Evolutionary conservation across 2,113 vertebrate genomes (phyloP).

Genomic region (Chlamydotis undulata): DNA sequence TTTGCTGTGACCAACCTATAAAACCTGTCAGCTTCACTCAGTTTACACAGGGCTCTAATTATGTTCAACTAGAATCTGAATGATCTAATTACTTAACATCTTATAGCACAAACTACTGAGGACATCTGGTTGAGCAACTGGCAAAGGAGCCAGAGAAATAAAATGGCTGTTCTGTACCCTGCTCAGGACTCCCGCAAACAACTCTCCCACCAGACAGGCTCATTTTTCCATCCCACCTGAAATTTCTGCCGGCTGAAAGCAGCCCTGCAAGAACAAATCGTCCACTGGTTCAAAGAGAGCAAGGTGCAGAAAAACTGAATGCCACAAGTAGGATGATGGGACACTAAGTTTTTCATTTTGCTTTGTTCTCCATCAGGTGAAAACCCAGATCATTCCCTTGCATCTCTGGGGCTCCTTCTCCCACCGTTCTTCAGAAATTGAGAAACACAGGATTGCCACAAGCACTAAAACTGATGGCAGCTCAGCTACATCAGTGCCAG

Average conservation of each 20-base stretch:
- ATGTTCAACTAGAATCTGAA: conserved; percentile 67
- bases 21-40: conserved; percentile 68
- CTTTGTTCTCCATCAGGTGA: neutral
- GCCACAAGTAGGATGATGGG: neutral
- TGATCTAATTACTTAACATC: conserved; percentile 70
- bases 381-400: neutral
- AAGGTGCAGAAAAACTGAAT: neutral
- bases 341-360: neutral
- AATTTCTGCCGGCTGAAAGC: neutral
- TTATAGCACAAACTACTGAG: conserved; percentile 53
- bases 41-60: conserved; percentile 69
- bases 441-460: fast-evolving
- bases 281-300: neutral
- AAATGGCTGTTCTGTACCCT: neutral
- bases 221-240: neutral
- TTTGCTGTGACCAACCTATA: conserved; percentile 66
- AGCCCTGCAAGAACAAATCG: neutral
- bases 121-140: conserved; percentile 62
- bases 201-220: neutral
- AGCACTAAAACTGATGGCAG: neutral
- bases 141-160: neutral
- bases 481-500: neutral
- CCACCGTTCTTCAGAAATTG: neutral
- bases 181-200: neutral
- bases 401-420: neutral